A percentile compares a stretch with the other conserved stretches of the same genome.
Conservation (phyloP, 2,113 vertebrate species). For the Salvator merianae region DNA sequence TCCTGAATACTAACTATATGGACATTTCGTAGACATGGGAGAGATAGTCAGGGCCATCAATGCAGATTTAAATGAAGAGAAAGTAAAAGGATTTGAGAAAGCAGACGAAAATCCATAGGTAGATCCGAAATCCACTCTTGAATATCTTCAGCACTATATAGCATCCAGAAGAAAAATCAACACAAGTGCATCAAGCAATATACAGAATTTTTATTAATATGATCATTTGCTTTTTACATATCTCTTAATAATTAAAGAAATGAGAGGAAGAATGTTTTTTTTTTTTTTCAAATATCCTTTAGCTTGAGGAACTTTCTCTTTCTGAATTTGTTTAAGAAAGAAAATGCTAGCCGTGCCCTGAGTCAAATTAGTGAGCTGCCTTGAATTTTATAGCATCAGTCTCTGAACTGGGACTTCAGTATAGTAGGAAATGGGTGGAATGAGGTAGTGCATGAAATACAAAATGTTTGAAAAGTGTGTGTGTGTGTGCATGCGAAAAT, state of each 20-base stretch:
- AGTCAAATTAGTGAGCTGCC: not conserved
- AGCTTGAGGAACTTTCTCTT: no score
- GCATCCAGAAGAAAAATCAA: not conserved
- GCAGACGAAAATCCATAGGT: not conserved
- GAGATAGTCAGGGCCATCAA: no score
- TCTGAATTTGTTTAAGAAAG: no score
- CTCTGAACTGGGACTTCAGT: no score
- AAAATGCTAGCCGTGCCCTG: not conserved
- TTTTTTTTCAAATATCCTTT: no score
- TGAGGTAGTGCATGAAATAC: no score
- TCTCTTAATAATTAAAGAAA: not conserved
- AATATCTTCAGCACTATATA: not conserved
- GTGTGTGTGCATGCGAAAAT: no score
- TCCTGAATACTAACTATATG: not conserved
- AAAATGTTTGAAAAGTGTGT: no score
- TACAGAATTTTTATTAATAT: not conserved
- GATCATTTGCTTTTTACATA: not conserved
- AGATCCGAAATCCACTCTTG: not conserved
- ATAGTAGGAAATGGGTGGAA: no score
- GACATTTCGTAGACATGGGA: not conserved
- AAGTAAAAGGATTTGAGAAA: not conserved
- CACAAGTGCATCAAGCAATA: not conserved
- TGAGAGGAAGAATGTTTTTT: not conserved
- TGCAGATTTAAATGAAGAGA: not conserved
- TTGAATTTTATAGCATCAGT: not conserved